phyloP scores from a whole-genome alignment of 1,140 invertebrate genomes.

The Saxidomus purpurata region DNA sequence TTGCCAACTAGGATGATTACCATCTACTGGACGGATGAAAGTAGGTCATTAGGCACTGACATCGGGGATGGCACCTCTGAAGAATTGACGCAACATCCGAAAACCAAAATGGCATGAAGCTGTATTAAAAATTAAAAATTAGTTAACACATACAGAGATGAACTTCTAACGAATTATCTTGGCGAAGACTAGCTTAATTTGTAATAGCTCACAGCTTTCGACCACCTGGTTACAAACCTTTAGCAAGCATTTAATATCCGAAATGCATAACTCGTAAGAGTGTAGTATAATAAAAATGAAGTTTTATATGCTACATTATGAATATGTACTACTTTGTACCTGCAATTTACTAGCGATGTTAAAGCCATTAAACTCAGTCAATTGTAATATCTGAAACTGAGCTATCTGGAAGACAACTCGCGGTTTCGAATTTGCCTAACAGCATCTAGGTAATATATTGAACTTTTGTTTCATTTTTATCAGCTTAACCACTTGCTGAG shows the following conservation, averaged over 20 bases:
- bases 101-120: too few relatives aligned
- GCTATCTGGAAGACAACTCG: background rate
- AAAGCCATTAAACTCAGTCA: background rate
- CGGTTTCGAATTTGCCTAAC: background rate
- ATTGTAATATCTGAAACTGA: background rate
- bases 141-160: too few relatives aligned
- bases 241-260: background rate
- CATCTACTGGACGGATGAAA: too few relatives aligned
- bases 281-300: background rate
- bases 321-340: constrained; percentile 15
- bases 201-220: background rate
- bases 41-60: too few relatives aligned
- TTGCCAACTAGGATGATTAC: too few relatives aligned
- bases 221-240: constrained; percentile 10
- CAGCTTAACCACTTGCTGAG: too few relatives aligned
- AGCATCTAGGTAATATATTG: background rate
- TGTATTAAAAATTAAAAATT: too few relatives aligned
- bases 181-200: too few relatives aligned
- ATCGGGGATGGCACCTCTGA: too few relatives aligned
- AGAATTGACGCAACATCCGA: too few relatives aligned
- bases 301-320: background rate
- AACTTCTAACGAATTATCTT: too few relatives aligned
- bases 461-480: too few relatives aligned
- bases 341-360: background rate
- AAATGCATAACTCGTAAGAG: background rate